Conservation (phyloP, 2,797 vertebrate species). For the Vespertilio murinus region DNA sequence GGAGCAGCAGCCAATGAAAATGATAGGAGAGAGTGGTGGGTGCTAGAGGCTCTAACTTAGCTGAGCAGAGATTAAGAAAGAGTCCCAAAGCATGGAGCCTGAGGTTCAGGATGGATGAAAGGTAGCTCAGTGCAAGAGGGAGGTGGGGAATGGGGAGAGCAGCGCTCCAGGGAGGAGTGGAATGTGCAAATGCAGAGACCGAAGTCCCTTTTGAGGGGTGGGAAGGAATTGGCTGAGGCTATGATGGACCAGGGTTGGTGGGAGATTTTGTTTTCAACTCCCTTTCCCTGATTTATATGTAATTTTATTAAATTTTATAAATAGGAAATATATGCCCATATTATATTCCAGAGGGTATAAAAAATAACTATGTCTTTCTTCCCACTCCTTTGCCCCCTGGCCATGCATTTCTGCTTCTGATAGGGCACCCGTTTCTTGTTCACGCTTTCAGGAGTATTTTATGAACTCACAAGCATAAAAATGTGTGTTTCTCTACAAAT, state of each 20-base stretch:
- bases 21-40: neutral
- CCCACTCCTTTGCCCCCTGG: neutral
- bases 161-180: neutral
- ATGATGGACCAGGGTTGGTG: neutral
- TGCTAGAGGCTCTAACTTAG: neutral
- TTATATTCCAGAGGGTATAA: neutral
- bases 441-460: neutral
- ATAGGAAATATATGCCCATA: neutral
- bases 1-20: too few relatives aligned
- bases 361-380: neutral
- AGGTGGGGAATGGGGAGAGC: rapidly evolving
- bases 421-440: neutral
- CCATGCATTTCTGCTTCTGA: neutral
- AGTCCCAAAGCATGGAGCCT: neutral
- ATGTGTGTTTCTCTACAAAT: neutral
- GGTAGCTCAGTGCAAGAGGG: neutral
- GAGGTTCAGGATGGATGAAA: neutral
- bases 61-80: neutral
- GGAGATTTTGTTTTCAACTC: neutral
- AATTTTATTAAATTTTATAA: neutral
- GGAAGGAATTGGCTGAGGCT: neutral
- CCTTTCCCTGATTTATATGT: neutral
- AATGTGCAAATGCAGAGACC: neutral
- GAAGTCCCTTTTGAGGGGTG: neutral
- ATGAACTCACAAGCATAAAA: neutral